These are phyloP conservation scores for Heliconius aoede DNA, from an alignment of 2,888 invertebrate species.

Conservation along the genomic window DNA sequence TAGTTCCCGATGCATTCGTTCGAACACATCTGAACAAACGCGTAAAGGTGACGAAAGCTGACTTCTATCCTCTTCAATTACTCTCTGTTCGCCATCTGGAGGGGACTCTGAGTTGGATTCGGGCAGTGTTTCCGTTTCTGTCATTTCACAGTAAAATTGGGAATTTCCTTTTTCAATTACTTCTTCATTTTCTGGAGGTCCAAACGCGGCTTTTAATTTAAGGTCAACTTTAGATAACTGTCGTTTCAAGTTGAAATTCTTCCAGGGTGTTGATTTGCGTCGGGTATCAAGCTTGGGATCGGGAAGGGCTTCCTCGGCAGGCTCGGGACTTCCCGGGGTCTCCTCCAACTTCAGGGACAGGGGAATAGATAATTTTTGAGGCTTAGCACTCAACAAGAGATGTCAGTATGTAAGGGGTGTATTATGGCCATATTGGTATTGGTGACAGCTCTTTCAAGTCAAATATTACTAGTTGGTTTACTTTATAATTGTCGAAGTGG, in stretches of 20 bases:
- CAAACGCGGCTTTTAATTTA: conserved; percentile 87
- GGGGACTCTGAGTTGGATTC: conserved; percentile 56
- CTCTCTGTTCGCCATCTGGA: conserved; percentile 55
- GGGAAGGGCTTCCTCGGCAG: conserved; percentile 59
- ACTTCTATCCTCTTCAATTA: conserved; percentile 53
- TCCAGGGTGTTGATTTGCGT: conserved; percentile 89
- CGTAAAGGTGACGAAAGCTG: conserved; percentile 63
- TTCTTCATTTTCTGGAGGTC: conserved; percentile 71
- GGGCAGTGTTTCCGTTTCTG: conserved; percentile 59
- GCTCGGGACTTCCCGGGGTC: conserved; percentile 55
- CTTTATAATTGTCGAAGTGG: background rate
- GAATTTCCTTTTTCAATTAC: conserved; percentile 61
- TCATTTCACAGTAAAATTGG: conserved; percentile 71
- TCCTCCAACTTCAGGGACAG: conserved; percentile 72
- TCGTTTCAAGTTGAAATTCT: conserved; percentile 91
- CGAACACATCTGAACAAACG: conserved; percentile 72
- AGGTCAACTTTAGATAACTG: conserved; percentile 91
- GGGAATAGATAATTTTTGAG: conserved; percentile 69
- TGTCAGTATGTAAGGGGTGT: conserved; percentile 31
- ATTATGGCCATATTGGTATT: conserved; percentile 20
- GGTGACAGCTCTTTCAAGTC: conserved; percentile 37
- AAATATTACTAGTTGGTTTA: background rate
- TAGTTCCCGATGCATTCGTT: conserved; percentile 73
- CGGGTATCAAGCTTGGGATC: conserved; percentile 74
- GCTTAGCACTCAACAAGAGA: conserved; percentile 53